phyloP scores from a whole-genome alignment of 1,140 invertebrate genomes.

The Leucophenga varia region DNA sequence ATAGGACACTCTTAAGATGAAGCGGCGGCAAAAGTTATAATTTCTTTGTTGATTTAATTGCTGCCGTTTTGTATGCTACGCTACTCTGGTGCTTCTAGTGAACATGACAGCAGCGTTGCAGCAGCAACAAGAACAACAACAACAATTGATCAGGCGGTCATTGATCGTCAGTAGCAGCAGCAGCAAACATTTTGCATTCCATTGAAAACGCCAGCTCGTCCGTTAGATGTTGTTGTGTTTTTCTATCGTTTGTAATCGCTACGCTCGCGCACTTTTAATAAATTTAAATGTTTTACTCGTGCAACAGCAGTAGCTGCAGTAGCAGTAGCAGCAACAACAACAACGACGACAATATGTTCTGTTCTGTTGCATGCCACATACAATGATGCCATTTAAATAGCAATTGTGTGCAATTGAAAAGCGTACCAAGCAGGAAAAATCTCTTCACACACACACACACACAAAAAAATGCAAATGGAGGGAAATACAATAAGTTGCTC shows the following conservation, averaged over 20 bases:
- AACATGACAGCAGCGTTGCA: constrained; percentile 14
- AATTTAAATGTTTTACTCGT: constrained; percentile 54
- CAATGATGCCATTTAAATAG: constrained; percentile 38
- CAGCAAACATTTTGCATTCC: constrained; percentile 25
- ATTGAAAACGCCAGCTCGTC: neutral
- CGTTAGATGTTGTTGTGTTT: constrained; percentile 28
- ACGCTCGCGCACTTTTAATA: constrained; percentile 49
- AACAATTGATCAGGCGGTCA: constrained; percentile 29
- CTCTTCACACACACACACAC: too few relatives aligned
- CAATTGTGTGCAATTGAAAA: constrained; percentile 43
- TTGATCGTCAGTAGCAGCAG: constrained; percentile 26
- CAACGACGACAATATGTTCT: too few relatives aligned
- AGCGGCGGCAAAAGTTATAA: too few relatives aligned
- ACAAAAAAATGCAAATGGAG: constrained; percentile 9
- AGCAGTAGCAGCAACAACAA: too few relatives aligned
- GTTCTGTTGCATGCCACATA: constrained; percentile 6
- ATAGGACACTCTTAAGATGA: too few relatives aligned
- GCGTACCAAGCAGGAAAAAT: constrained; percentile 29
- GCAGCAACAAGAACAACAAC: too few relatives aligned
- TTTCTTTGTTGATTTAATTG: constrained; percentile 16
- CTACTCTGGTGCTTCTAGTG: neutral
- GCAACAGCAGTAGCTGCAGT: constrained; percentile 7
- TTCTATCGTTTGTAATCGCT: too few relatives aligned
- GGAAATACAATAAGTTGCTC: constrained; percentile 11
- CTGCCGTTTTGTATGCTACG: constrained; percentile 1